These are phyloP conservation scores for Pitta sordida DNA, from an alignment of 2,113 vertebrate species.

Conservation along the genomic window DNA sequence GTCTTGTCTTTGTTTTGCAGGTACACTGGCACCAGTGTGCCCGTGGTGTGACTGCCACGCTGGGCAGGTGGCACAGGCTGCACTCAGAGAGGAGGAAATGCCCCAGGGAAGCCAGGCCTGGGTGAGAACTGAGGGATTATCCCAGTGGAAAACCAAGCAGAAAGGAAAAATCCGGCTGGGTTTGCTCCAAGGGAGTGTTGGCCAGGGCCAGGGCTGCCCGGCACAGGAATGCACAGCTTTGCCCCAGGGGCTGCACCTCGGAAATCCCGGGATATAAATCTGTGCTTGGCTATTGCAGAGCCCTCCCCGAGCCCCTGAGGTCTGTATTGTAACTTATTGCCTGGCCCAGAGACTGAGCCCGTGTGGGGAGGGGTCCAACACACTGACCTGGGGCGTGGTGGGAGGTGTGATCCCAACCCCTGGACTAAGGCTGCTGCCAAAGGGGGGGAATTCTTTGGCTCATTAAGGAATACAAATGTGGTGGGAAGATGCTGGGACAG, in stretches of 20 bases:
- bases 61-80: accelerated
- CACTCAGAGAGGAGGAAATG: accelerated
- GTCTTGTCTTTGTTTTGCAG: background rate
- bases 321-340: background rate
- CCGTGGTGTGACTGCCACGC: background rate
- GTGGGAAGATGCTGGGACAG: background rate
- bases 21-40: background rate
- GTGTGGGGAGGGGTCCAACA: background rate
- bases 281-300: background rate
- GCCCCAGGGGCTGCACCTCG: background rate
- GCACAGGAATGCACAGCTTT: background rate
- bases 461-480: background rate
- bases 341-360: background rate
- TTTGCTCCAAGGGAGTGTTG: background rate
- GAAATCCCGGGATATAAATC: background rate
- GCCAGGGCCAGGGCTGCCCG: accelerated
- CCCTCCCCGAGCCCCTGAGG: accelerated
- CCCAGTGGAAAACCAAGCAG: background rate
- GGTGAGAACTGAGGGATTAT: background rate
- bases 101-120: background rate
- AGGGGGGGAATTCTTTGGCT: background rate
- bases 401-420: background rate
- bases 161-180: background rate
- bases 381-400: background rate
- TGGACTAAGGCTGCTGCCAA: background rate